A percentile compares a stretch with the other conserved stretches of the same genome.
These are phyloP conservation scores for Melipona quadrifasciata DNA, from an alignment of 1,140 invertebrate genomes.

Conservation along the genomic window DNA sequence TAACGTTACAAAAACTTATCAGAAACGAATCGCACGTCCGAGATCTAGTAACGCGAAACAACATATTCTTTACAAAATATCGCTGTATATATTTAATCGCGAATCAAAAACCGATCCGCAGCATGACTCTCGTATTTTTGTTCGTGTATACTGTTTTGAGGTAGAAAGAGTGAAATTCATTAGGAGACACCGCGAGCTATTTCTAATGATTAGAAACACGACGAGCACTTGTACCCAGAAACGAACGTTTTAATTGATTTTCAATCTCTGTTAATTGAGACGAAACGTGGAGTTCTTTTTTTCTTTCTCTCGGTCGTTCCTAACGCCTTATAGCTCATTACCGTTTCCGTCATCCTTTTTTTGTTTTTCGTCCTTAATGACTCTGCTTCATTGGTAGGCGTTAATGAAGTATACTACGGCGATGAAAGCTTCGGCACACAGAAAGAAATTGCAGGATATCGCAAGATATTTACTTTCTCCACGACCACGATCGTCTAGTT, in stretches of 20 bases:
- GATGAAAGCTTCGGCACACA: slow-evolving; percentile 31
- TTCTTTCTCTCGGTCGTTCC: neutral
- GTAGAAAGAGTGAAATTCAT: slow-evolving; percentile 38
- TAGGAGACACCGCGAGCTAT: neutral
- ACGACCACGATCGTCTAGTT: slow-evolving; percentile 40
- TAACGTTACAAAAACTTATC: neutral
- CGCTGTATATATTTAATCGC: neutral
- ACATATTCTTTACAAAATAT: neutral
- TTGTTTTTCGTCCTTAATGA: slow-evolving; percentile 29
- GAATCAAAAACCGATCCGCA: slow-evolving; percentile 12
- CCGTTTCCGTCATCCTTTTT: neutral
- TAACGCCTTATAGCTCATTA: slow-evolving; percentile 34
- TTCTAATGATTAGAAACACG: neutral
- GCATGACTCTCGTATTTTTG: slow-evolving; percentile 14
- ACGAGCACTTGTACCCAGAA: neutral
- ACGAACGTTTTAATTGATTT: slow-evolving; percentile 11
- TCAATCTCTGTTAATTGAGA: slow-evolving; percentile 26
- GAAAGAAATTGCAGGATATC: slow-evolving; percentile 29
- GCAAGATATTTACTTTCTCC: slow-evolving; percentile 17
- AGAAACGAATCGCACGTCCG: neutral
- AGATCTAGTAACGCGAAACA: neutral
- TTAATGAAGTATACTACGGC: slow-evolving; percentile 46
- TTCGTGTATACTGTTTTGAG: slow-evolving; percentile 15
- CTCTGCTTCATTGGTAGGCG: slow-evolving; percentile 44
- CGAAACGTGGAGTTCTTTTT: neutral